Percentiles rank a stretch among this genome's conserved stretches.
These are phyloP conservation scores for Nycticryphes semicollaris DNA, from an alignment of 2,113 vertebrate genomes.

Conservation along the genomic window DNA sequence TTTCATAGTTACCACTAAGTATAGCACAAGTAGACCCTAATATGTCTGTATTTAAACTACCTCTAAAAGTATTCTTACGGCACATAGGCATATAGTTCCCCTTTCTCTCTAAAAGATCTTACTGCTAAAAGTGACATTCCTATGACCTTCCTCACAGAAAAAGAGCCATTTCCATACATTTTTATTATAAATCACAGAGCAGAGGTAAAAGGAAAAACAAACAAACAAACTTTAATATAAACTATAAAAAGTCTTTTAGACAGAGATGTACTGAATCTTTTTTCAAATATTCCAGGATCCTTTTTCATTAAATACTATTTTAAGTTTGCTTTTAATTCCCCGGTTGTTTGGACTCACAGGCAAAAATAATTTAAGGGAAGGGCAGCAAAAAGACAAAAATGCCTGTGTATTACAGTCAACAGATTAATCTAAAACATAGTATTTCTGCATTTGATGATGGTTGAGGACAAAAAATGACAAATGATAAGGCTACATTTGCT, in stretches of 20 bases:
- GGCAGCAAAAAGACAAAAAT: neutral
- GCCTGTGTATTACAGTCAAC: neutral
- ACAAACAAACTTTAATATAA: neutral
- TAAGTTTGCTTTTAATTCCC: slow-evolving; percentile 42
- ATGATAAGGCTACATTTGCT: neutral
- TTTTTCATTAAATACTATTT: neutral
- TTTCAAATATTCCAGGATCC: neutral
- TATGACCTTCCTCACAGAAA: neutral
- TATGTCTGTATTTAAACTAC: neutral
- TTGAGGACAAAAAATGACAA: neutral
- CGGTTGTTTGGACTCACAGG: slow-evolving; percentile 1
- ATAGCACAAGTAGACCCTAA: neutral
- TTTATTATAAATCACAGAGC: neutral
- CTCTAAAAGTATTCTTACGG: neutral
- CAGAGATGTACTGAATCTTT: neutral
- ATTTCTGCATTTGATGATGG: slow-evolving; percentile 2
- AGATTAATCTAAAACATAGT: neutral
- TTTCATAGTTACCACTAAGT: neutral
- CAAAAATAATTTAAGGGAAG: slow-evolving; percentile 29
- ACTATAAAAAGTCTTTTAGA: neutral
- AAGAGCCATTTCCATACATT: neutral
- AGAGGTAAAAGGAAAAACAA: neutral
- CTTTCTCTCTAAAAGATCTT: neutral
- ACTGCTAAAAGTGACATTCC: neutral
- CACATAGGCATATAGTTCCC: neutral